phyloP scores from a whole-genome alignment of 2,797 vertebrate species.

The Centroberyx gerrardi region DNA sequence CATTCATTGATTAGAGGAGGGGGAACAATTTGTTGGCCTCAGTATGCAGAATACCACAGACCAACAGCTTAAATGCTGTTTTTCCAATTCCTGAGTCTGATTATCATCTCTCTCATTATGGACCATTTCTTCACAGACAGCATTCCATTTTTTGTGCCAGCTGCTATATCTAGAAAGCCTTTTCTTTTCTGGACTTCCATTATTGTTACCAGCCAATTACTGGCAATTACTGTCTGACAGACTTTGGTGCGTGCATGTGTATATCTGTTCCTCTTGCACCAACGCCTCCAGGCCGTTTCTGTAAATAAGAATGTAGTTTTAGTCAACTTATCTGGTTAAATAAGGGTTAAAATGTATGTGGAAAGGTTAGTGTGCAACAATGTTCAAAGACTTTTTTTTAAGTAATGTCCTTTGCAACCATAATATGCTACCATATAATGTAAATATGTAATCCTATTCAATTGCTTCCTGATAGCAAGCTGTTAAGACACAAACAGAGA shows the following conservation, averaged over 20 bases:
- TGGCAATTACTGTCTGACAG: slow-evolving; percentile 29
- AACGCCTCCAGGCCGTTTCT: slow-evolving; percentile 29
- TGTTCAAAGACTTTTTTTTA: slow-evolving; percentile 17
- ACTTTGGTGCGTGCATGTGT: slow-evolving; percentile 66
- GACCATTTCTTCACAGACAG: slow-evolving; percentile 29
- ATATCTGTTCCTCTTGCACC: slow-evolving; percentile 37
- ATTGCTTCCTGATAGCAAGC: slow-evolving; percentile 21
- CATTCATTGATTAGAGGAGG: background rate
- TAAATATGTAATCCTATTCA: slow-evolving; percentile 51
- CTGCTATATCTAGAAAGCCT: slow-evolving; percentile 41
- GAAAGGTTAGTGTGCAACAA: slow-evolving; percentile 52
- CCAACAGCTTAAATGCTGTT: background rate
- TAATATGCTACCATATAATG: slow-evolving; percentile 47
- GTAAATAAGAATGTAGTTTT: slow-evolving; percentile 67
- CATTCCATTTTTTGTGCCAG: slow-evolving; percentile 41
- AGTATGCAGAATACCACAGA: background rate
- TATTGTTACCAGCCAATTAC: slow-evolving; percentile 39
- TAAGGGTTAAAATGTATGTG: slow-evolving; percentile 46
- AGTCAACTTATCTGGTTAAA: slow-evolving; percentile 52
- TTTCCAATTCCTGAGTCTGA: background rate
- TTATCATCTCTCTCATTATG: background rate
- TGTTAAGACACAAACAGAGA: slow-evolving; percentile 14
- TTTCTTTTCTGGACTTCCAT: slow-evolving; percentile 27
- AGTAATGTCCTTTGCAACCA: slow-evolving; percentile 50
- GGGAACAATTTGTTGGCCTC: background rate